These are phyloP conservation scores for Craterocephalus amniculus DNA, from an alignment of 2,797 vertebrate genomes.

Conservation along the genomic window DNA sequence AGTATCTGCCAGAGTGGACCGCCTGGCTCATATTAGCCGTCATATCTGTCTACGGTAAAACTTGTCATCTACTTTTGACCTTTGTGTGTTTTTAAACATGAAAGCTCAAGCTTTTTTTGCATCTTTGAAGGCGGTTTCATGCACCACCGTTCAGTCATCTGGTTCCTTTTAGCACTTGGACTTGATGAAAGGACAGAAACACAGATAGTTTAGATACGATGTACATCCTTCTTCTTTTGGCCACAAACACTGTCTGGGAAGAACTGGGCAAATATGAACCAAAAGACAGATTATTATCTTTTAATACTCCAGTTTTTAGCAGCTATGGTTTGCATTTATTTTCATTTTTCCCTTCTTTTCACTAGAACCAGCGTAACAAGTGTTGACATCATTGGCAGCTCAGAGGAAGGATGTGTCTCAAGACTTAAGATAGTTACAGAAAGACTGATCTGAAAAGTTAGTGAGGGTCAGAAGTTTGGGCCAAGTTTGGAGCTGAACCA, in stretches of 20 bases:
- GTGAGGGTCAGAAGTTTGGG: neutral
- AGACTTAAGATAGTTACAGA: conserved; percentile 16
- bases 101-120: neutral
- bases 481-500: neutral
- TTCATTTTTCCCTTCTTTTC: too few species aligned
- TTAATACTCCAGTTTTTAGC: neutral
- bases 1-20: conserved; percentile 98
- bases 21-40: conserved; percentile 97
- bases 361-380: too few species aligned
- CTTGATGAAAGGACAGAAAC: neutral
- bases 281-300: neutral
- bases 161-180: conserved; percentile 11
- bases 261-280: too few species aligned
- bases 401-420: conserved; percentile 25
- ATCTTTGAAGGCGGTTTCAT: conserved; percentile 14
- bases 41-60: conserved; percentile 97
- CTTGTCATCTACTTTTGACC: neutral
- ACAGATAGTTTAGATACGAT: neutral
- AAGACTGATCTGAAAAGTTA: conserved; percentile 4
- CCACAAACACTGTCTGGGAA: neutral
- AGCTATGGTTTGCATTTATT: too few species aligned
- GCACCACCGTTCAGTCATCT: conserved; percentile 8
- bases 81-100: conserved; percentile 10
- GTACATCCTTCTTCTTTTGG: neutral
- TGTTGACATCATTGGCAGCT: too few species aligned